Evolutionary conservation across 2,888 invertebrate species (phyloP).

Genomic region (Lottia scabra): DNA sequence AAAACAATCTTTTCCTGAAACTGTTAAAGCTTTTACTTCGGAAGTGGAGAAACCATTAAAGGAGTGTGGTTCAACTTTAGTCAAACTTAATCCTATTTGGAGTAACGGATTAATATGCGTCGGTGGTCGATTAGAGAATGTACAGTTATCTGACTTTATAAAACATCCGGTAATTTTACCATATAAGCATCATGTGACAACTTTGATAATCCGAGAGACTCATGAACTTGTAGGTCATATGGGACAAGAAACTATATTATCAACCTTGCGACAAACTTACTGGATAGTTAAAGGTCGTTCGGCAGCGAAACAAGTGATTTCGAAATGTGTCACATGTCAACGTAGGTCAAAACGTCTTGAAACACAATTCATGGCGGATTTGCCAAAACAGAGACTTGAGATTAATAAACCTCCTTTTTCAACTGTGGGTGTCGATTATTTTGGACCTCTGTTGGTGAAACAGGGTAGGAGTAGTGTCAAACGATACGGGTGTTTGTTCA

Average conservation of each 20-base stretch:
- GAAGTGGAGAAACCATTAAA: neutral
- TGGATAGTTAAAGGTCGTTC: neutral
- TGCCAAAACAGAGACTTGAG: slow-evolving; percentile 13
- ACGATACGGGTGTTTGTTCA: slow-evolving; percentile 30
- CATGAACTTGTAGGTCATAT: neutral
- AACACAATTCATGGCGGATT: slow-evolving; percentile 18
- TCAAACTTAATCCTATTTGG: neutral
- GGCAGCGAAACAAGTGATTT: neutral
- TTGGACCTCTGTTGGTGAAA: too few species aligned
- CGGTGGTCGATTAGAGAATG: neutral
- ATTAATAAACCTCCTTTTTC: slow-evolving; percentile 25
- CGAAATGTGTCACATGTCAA: neutral
- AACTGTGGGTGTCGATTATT: slow-evolving; percentile 18
- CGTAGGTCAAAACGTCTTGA: neutral
- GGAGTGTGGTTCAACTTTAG: neutral
- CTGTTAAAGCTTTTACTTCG: neutral
- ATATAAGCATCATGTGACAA: neutral
- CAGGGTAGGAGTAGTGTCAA: slow-evolving; percentile 15
- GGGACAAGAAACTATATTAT: neutral
- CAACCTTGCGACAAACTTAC: neutral
- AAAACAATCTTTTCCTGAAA: neutral
- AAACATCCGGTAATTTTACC: neutral
- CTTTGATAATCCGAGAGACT: neutral
- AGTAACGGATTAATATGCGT: neutral
- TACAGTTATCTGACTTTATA: neutral